A percentile compares a stretch with the other conserved stretches of the same genome.
Conservation (phyloP, 2,888 invertebrate genomes). For the Altica lythri region DNA sequence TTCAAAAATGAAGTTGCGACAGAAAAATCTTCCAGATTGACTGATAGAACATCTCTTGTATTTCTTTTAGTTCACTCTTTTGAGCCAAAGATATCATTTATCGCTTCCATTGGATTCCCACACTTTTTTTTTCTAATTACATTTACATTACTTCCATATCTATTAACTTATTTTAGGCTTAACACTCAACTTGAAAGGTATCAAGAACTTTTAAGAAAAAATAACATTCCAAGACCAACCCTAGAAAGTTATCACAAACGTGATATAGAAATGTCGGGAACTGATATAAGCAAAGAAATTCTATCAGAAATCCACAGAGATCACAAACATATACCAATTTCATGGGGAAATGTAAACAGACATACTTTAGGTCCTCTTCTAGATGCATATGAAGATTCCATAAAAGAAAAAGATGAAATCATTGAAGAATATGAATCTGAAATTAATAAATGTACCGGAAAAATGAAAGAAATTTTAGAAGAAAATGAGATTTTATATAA, state of each 20-base stretch:
- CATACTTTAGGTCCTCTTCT: constrained; percentile 73
- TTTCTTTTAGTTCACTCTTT: too few relatives aligned
- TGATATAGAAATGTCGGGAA: constrained; percentile 13
- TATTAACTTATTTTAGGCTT: constrained; percentile 58
- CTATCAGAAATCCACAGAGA: constrained; percentile 51
- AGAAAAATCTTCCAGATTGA: too few relatives aligned
- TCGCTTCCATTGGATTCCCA: too few relatives aligned
- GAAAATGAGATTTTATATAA: constrained; percentile 71
- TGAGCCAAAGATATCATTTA: too few relatives aligned
- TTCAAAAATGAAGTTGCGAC: too few relatives aligned
- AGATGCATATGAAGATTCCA: constrained; percentile 78
- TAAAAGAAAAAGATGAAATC: constrained; percentile 75
- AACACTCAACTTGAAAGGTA: constrained; percentile 79
- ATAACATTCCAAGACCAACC: constrained; percentile 39
- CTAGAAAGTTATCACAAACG: constrained; percentile 22
- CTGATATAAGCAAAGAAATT: constrained; percentile 28
- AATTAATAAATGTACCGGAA: constrained; percentile 72
- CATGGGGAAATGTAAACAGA: constrained; percentile 64
- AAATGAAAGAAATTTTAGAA: constrained; percentile 69
- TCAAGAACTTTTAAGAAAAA: constrained; percentile 69
- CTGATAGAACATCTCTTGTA: too few relatives aligned
- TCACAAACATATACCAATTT: constrained; percentile 57
- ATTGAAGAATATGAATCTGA: constrained; percentile 73
- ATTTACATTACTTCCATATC: too few relatives aligned
- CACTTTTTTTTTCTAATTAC: too few relatives aligned